Conservation (phyloP, 37 sponge, comb jelly and placozoan species). For the Beroe ovata region DNA sequence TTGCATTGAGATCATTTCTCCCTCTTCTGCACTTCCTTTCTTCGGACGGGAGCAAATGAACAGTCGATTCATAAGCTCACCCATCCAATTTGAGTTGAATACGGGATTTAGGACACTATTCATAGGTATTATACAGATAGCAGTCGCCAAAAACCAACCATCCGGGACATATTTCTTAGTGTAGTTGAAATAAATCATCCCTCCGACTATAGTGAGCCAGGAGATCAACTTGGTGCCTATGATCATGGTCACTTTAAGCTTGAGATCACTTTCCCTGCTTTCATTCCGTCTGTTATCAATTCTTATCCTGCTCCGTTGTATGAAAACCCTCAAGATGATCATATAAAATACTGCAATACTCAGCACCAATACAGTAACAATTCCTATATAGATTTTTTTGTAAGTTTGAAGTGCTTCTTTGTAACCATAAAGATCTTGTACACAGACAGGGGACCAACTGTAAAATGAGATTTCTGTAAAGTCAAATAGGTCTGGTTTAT, state of each 20-base stretch:
- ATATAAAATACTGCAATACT: background rate
- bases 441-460: conserved; percentile 53
- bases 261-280: background rate
- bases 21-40: too few relatives aligned
- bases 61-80: too few relatives aligned
- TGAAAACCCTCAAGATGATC: background rate
- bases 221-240: conserved; percentile 36
- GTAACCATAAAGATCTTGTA: conserved; percentile 9
- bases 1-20: too few relatives aligned
- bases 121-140: conserved; percentile 9
- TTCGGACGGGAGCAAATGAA: too few relatives aligned
- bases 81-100: conserved; percentile 6
- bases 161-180: conserved; percentile 11
- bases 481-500: background rate
- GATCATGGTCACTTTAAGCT: background rate
- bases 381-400: conserved; percentile 2
- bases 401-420: background rate
- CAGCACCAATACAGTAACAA: background rate
- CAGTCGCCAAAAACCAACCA: conserved; percentile 25
- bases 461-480: conserved; percentile 14
- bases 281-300: background rate
- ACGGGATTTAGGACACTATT: conserved; percentile 22
- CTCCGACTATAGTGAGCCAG: background rate
- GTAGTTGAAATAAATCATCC: background rate
- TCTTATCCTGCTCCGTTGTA: background rate